A percentile compares a stretch with the other conserved stretches of the same genome.
Conservation (phyloP, 2,888 invertebrate genomes). For the Tanypteryx hageni region DNA sequence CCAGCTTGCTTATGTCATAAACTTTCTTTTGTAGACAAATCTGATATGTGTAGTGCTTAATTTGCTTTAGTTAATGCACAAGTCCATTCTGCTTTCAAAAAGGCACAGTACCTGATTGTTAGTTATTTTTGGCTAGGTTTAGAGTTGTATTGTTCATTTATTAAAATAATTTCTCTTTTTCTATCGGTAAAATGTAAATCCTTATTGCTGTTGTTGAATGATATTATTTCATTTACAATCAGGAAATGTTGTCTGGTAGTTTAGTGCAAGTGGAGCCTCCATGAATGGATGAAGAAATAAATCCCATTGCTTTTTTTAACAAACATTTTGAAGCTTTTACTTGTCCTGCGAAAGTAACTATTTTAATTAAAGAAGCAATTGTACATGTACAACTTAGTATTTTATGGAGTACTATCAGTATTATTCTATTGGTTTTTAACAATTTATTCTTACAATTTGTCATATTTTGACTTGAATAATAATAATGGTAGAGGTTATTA, state of each 20-base stretch:
- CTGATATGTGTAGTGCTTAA: constrained; percentile 50
- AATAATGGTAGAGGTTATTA: not conserved
- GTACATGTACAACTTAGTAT: no score
- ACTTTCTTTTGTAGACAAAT: constrained; percentile 41
- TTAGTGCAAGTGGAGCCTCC: not conserved
- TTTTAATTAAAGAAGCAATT: not conserved
- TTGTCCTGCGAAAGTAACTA: not conserved
- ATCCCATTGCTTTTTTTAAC: not conserved
- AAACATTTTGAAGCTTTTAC: not conserved
- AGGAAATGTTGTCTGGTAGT: not conserved
- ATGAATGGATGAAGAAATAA: not conserved
- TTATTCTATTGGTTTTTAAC: no score
- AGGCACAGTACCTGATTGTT: constrained; percentile 31
- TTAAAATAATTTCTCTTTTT: not conserved
- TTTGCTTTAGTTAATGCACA: constrained; percentile 42
- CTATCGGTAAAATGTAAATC: not conserved
- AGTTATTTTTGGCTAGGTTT: not conserved
- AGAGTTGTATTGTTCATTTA: not conserved
- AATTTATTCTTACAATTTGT: no score
- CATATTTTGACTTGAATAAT: not conserved
- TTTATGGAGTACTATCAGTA: no score
- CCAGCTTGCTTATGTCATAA: no score
- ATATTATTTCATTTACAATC: not conserved
- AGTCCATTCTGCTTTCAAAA: constrained; percentile 21
- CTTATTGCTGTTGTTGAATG: not conserved